These are phyloP conservation scores for Pherbina coryleti DNA, from an alignment of 2,888 invertebrate genomes.

Conservation along the genomic window DNA sequence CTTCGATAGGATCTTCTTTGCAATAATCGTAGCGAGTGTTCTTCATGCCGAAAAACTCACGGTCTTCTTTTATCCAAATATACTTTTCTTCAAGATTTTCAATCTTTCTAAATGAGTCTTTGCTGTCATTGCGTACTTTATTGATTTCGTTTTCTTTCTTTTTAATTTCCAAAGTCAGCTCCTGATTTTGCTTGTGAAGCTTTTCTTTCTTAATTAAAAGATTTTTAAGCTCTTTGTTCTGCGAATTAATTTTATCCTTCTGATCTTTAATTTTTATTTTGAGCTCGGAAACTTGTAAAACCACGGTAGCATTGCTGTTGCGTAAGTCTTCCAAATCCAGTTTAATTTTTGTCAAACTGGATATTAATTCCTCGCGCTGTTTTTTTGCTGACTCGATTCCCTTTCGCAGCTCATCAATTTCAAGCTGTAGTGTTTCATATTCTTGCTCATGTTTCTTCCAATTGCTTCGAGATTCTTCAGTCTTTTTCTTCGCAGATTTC, in stretches of 20 bases:
- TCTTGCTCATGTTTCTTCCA: slow-evolving; percentile 86
- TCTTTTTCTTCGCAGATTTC: slow-evolving; percentile 78
- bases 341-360: slow-evolving; percentile 58
- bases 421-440: slow-evolving; percentile 82
- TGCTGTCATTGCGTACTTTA: slow-evolving; percentile 74
- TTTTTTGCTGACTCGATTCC: slow-evolving; percentile 73
- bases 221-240: slow-evolving; percentile 77
- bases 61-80: slow-evolving; percentile 84
- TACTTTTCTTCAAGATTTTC: slow-evolving; percentile 68
- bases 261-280: slow-evolving; percentile 76
- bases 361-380: slow-evolving; percentile 54
- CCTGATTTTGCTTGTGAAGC: slow-evolving; percentile 74
- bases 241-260: slow-evolving; percentile 77
- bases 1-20: slow-evolving; percentile 73
- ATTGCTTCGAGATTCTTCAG: slow-evolving; percentile 78
- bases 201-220: slow-evolving; percentile 77
- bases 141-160: slow-evolving; percentile 77
- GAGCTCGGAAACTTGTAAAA: slow-evolving; percentile 72
- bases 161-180: slow-evolving; percentile 77
- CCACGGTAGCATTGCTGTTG: slow-evolving; percentile 52
- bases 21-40: slow-evolving; percentile 80
- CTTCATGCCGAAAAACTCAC: slow-evolving; percentile 80
- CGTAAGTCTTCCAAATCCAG: slow-evolving; percentile 53
- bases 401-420: slow-evolving; percentile 81
- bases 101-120: slow-evolving; percentile 68